phyloP scores from a whole-genome alignment of 2,797 vertebrate species.

The Liasis olivaceus region DNA sequence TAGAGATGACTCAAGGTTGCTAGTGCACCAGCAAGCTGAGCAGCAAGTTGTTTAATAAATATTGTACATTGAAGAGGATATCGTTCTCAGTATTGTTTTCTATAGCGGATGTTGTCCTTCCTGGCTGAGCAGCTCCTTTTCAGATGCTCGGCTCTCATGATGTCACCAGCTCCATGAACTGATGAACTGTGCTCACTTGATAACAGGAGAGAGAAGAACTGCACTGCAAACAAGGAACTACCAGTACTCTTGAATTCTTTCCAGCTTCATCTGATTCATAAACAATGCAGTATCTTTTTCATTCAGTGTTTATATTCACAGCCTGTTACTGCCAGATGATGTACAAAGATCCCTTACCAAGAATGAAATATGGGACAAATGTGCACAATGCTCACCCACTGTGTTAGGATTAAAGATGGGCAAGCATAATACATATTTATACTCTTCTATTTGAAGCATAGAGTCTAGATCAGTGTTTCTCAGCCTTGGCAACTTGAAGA shows the following conservation, averaged over 20 bases:
- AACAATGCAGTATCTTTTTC: conserved; percentile 56
- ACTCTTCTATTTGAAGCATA: no score
- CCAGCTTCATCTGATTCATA: conserved; percentile 52
- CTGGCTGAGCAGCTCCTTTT: neutral
- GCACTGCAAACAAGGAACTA: conserved; percentile 54
- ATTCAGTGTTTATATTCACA: conserved; percentile 53
- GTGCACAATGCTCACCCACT: conserved; percentile 18
- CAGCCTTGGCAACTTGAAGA: neutral
- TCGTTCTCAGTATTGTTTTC: neutral
- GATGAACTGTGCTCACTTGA: conserved; percentile 23
- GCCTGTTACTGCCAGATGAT: conserved; percentile 59
- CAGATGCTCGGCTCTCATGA: neutral
- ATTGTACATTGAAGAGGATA: neutral
- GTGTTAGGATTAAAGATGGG: conserved; percentile 39
- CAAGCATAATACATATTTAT: neutral
- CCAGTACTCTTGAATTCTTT: conserved; percentile 45
- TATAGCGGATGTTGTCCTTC: neutral
- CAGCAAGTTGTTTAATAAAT: neutral
- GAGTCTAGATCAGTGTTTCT: no score
- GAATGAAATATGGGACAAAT: neutral
- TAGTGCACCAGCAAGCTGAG: no score
- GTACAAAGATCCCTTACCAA: conserved; percentile 34
- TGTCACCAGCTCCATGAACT: conserved; percentile 32
- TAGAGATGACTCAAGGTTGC: no score
- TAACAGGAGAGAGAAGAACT: conserved; percentile 18